Base-by-base conservation (phyloP, 2,888 invertebrate genomes). In the Spicauda simplicius region DNA sequence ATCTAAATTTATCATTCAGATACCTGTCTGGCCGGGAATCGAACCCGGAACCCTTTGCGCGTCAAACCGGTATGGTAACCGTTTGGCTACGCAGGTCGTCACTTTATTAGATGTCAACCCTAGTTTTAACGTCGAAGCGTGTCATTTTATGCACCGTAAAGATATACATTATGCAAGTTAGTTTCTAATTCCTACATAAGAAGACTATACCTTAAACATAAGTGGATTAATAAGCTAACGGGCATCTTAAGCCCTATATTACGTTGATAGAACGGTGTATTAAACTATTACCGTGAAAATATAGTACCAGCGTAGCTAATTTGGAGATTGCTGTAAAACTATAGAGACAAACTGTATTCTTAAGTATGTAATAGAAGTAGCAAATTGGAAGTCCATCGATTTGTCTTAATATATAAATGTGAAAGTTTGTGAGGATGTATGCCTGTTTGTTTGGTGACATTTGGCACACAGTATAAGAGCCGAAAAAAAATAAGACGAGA, bases 161-260 rank as follows among this genome's bases (percentile, higher is more conserved):
- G 16, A 48, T 16, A 48, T 16, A 8, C 16, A 48, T 48, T 48
- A 48, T 48, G 48, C 48, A 48, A 48, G 48, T 48, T 16, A 48
- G 16, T 5, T 48, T 48, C 48, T 48, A 48, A 48, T 48, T 48
- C 48, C 48, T 48, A 16, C 48, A 41, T 41, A 48, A 48, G 48
- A 48, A 48, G 48, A 48, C 16, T 48, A 48, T 48, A 48, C n/a
- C 48, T 48, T 48, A 48, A 48, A 48, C 16, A 48, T 48, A 48
- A 48, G 48, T 48, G 48, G 48, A 48, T 14, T 48, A 48, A 48
- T 48, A 48, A 48, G 48, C 48, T 48, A 48, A 48, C 50, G 50
- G 50, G 8, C 50, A 10, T 50, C 18, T n/a, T 45, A 45, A n/a
- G n/a, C 45, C 45, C n/a, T 45, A n/a, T n/a, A 18, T 50, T 50